A percentile compares a stretch with the other conserved stretches of the same genome.
These are phyloP conservation scores for Spialia ferax DNA, from an alignment of 2,888 invertebrate genomes.

Conservation along the genomic window DNA sequence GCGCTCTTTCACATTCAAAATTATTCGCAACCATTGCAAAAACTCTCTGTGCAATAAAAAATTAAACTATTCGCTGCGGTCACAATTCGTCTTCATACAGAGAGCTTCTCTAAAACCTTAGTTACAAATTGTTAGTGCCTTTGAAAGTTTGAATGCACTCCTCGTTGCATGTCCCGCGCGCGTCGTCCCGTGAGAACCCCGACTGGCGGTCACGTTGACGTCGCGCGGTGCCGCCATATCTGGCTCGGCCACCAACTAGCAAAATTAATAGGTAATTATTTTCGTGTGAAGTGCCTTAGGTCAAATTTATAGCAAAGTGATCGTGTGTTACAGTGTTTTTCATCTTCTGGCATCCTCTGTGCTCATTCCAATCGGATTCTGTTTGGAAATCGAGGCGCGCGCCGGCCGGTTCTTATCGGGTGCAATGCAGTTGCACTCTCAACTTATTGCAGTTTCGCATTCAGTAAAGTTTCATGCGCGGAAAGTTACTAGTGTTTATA, in stretches of 20 bases:
- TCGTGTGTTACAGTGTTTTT: slow-evolving; percentile 74
- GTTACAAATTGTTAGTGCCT: slow-evolving; percentile 72
- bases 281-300: slow-evolving; percentile 78
- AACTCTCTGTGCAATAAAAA: slow-evolving; percentile 85
- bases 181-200: slow-evolving; percentile 92
- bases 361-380: slow-evolving; percentile 79
- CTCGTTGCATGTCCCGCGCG: slow-evolving; percentile 91
- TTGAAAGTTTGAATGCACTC: slow-evolving; percentile 86
- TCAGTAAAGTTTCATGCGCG: slow-evolving; percentile 81
- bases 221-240: slow-evolving; percentile 90
- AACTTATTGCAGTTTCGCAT: slow-evolving; percentile 87
- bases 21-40: slow-evolving; percentile 86
- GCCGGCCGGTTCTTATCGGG: slow-evolving; percentile 87
- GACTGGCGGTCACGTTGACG: slow-evolving; percentile 90
- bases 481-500: slow-evolving; percentile 80
- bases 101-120: slow-evolving; percentile 72
- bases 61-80: slow-evolving; percentile 72
- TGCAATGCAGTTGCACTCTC: slow-evolving; percentile 86
- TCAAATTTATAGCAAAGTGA: slow-evolving; percentile 69
- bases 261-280: slow-evolving; percentile 88
- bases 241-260: slow-evolving; percentile 88
- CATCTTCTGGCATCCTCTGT: slow-evolving; percentile 63
- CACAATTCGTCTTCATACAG: slow-evolving; percentile 73
- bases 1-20: slow-evolving; percentile 86
- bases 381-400: slow-evolving; percentile 80